These are phyloP conservation scores for Sphaerodactylus townsendi DNA, from an alignment of 2,113 vertebrate genomes.

Conservation along the genomic window DNA sequence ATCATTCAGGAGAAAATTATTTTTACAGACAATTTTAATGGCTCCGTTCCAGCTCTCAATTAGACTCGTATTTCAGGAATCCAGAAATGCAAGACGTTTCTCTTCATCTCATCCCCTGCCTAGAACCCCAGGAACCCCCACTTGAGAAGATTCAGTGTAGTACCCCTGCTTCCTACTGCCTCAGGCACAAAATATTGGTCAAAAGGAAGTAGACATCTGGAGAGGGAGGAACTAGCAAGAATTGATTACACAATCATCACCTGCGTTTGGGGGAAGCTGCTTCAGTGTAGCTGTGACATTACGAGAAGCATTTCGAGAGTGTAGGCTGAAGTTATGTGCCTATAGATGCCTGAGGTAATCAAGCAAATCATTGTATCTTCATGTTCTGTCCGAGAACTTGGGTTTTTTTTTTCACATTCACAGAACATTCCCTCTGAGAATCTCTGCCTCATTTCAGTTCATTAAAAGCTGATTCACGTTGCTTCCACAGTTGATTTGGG, in stretches of 20 bases:
- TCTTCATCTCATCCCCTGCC: conserved; percentile 46
- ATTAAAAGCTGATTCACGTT: neutral
- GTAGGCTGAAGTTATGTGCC: neutral
- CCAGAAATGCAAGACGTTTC: conserved; percentile 63
- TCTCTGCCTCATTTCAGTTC: neutral
- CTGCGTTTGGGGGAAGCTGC: neutral
- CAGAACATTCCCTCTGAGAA: neutral
- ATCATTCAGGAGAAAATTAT: conserved; percentile 79
- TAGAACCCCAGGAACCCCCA: conserved; percentile 53
- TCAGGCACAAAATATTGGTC: neutral
- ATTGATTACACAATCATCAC: neutral
- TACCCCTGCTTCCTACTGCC: conserved; percentile 30
- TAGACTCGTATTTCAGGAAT: conserved; percentile 76
- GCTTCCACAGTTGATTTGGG: neutral
- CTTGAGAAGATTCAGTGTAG: conserved; percentile 45
- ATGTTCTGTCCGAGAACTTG: neutral
- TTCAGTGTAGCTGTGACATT: neutral
- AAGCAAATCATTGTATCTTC: neutral
- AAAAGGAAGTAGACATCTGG: neutral
- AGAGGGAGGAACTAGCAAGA: neutral
- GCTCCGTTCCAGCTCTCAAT: conserved; percentile 77
- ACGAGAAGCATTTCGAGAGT: neutral
- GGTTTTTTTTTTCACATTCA: neutral
- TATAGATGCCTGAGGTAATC: neutral
- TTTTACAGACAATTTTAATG: conserved; percentile 79